These are phyloP conservation scores for Exaiptasia diaphana DNA, from an alignment of 64 coral and sea anemone genomes.

Conservation along the genomic window DNA sequence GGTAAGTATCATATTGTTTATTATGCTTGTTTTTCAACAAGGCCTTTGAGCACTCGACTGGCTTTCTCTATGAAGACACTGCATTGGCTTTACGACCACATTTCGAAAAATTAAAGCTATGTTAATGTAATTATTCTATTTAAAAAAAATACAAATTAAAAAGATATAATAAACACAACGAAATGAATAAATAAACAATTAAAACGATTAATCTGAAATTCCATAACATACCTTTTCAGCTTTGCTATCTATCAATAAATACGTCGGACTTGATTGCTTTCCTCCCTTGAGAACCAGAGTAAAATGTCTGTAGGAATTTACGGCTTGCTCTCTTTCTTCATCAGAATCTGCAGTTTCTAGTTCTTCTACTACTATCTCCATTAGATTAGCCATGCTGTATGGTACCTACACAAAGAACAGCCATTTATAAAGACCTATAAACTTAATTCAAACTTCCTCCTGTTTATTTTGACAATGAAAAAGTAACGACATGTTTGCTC, in stretches of 20 bases:
- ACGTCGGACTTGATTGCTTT: conserved; percentile 63
- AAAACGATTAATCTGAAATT: too few relatives aligned
- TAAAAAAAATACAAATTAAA: too few relatives aligned
- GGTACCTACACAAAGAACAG: conserved; percentile 55
- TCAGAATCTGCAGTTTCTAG: conserved; percentile 65
- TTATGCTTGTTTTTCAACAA: too few relatives aligned
- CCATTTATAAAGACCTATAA: background rate
- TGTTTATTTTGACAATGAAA: background rate
- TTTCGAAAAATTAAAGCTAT: too few relatives aligned
- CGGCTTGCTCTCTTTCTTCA: conserved; percentile 24
- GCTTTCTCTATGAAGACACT: too few relatives aligned
- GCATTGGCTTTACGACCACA: too few relatives aligned
- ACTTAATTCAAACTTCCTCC: background rate
- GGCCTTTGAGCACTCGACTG: too few relatives aligned
- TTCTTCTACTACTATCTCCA: conserved; percentile 81
- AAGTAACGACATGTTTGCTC: background rate
- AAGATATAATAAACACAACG: too few relatives aligned
- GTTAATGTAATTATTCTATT: too few relatives aligned
- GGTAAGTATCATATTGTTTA: background rate
- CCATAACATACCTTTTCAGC: conserved; percentile 62
- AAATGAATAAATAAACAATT: too few relatives aligned
- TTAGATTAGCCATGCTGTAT: conserved; percentile 69
- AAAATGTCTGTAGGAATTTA: conserved; percentile 57
- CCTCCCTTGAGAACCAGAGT: conserved; percentile 67
- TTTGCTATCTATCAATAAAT: conserved; percentile 77